Percentiles rank a stretch among this genome's conserved stretches.
Evolutionary conservation across 35 echinoderm and acorn worm genomes (phyloP).

Genomic region (Ptychodera flava): DNA sequence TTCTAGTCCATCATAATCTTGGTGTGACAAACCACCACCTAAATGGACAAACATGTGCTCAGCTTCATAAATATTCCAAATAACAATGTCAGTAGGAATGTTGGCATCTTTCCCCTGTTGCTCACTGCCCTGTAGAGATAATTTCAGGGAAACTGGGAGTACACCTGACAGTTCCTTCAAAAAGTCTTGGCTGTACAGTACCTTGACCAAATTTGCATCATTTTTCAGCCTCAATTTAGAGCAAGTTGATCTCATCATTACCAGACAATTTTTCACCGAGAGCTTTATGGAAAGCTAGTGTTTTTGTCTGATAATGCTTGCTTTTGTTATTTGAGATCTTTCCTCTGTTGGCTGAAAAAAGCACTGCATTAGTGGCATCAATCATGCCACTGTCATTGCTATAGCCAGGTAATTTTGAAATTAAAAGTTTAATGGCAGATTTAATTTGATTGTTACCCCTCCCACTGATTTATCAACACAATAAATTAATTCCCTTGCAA

Average conservation of each 20-base stretch:
- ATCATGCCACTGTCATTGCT: neutral
- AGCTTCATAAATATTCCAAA: neutral
- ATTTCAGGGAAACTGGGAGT: neutral
- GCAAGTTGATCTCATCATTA: neutral
- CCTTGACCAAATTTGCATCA: neutral
- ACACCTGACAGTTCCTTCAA: neutral
- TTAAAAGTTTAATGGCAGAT: neutral
- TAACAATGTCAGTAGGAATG: neutral
- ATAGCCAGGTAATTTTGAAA: neutral
- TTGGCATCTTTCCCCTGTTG: neutral
- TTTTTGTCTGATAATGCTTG: neutral
- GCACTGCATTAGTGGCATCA: neutral
- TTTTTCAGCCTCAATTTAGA: neutral
- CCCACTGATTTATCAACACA: neutral
- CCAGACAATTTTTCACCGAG: neutral
- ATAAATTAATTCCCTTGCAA: neutral
- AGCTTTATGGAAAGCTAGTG: neutral
- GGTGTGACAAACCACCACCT: neutral
- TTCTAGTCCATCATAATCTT: neutral
- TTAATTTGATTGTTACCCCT: neutral
- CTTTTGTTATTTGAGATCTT: neutral
- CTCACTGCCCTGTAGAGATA: neutral
- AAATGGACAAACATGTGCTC: neutral
- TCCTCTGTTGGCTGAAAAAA: neutral
- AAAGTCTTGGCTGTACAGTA: neutral